Evolutionary conservation across 2,888 invertebrate species (phyloP).

Genomic region (Chrysomela aeneicollis): DNA sequence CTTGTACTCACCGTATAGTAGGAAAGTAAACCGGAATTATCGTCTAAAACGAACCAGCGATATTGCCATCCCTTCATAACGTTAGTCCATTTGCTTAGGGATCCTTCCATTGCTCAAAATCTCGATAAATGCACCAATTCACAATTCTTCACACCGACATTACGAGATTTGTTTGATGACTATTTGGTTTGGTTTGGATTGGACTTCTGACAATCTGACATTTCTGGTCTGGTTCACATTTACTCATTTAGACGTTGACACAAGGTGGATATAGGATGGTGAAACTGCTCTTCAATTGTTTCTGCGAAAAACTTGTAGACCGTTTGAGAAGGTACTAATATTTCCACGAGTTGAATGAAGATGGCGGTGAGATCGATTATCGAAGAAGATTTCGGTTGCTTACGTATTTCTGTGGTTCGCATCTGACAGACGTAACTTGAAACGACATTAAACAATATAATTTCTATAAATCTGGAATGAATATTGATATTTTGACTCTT

Average conservation of each 20-base stretch:
- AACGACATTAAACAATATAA: too few relatives aligned
- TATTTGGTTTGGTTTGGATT: conserved; percentile 28
- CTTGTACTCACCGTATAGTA: conserved; percentile 91
- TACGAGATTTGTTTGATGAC: conserved; percentile 42
- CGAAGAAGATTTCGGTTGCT: too few relatives aligned
- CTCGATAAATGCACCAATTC: conserved; percentile 40
- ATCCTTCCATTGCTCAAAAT: conserved; percentile 80
- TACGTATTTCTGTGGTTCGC: too few relatives aligned
- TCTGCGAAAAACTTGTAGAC: too few relatives aligned
- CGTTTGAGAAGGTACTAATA: too few relatives aligned
- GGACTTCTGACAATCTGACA: conserved; percentile 24
- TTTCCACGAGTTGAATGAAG: too few relatives aligned
- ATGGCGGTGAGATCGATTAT: too few relatives aligned
- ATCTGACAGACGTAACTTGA: too few relatives aligned
- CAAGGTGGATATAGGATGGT: conserved; percentile 33
- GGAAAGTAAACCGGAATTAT: conserved; percentile 92
- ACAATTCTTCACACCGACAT: conserved; percentile 44
- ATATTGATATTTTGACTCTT: too few relatives aligned
- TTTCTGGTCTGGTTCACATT: conserved; percentile 4
- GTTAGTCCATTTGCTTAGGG: conserved; percentile 96
- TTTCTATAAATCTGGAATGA: too few relatives aligned
- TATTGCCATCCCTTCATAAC: conserved; percentile 99
- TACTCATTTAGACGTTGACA: conserved; percentile 32
- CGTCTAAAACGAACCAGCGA: conserved; percentile 98
- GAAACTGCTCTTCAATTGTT: too few relatives aligned